A percentile compares a stretch with the other conserved stretches of the same genome.
phyloP scores from a whole-genome alignment of 2,113 vertebrate species.

The Passerina amoena region DNA sequence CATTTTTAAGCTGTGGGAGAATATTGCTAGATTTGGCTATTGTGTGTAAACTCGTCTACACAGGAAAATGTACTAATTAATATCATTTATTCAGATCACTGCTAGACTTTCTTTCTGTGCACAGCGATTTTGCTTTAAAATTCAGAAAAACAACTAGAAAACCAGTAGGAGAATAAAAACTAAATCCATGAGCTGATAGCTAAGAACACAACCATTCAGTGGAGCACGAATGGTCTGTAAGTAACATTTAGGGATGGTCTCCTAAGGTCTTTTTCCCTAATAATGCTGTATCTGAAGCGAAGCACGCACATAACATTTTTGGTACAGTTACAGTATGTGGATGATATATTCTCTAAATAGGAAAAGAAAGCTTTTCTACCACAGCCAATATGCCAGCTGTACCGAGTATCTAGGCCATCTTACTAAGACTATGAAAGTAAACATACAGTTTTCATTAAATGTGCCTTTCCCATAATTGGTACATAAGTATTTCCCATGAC shows the following conservation, averaged over 20 bases:
- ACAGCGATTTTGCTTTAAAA: background rate
- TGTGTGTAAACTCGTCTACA: constrained; percentile 22
- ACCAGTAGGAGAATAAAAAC: background rate
- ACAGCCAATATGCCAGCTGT: constrained; percentile 61
- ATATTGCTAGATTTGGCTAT: background rate
- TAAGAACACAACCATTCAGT: background rate
- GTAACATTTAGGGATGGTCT: background rate
- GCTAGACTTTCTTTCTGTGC: constrained; percentile 17
- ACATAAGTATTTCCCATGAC: constrained; percentile 81
- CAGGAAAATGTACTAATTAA: constrained; percentile 42
- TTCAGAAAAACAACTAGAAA: background rate
- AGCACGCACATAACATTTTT: constrained; percentile 2
- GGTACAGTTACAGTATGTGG: constrained; percentile 15
- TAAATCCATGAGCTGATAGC: background rate
- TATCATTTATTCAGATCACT: constrained; percentile 22
- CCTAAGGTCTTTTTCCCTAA: background rate
- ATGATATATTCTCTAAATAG: constrained; percentile 53
- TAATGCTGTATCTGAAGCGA: constrained; percentile 10
- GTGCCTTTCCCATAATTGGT: constrained; percentile 75
- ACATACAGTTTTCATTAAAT: constrained; percentile 78
- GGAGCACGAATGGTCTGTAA: background rate
- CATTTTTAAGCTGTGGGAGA: constrained; percentile 23
- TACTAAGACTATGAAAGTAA: constrained; percentile 71
- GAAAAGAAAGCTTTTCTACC: constrained; percentile 38
- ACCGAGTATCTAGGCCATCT: constrained; percentile 66